Evolutionary conservation across 2,888 invertebrate species (phyloP).

Genomic region (Chromoteleia sp.): DNA sequence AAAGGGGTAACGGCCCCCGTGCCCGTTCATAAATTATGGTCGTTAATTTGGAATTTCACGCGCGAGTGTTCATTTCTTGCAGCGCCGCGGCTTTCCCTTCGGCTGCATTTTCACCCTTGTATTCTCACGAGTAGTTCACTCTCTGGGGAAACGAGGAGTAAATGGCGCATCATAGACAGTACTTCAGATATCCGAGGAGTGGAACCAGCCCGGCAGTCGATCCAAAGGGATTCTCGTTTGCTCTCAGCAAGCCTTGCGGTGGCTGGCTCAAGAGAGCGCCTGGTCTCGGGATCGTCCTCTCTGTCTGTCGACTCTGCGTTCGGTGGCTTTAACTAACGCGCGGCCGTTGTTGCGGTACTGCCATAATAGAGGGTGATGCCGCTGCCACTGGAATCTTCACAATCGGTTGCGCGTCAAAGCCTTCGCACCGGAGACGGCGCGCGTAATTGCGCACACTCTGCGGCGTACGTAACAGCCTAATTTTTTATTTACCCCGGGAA

Average conservation of each 20-base stretch:
- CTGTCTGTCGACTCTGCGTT: conserved; percentile 27
- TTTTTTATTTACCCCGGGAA: conserved; percentile 29
- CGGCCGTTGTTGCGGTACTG: conserved; percentile 33
- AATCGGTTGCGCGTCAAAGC: conserved; percentile 56
- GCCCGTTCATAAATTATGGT: conserved; percentile 4
- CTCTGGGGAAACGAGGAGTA: conserved; percentile 13
- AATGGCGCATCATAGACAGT: conserved; percentile 48
- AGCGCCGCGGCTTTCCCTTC: conserved; percentile 2
- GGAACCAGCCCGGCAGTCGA: conserved; percentile 31
- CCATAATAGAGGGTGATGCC: conserved; percentile 37
- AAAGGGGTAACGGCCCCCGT: too few relatives aligned
- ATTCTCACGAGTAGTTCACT: conserved; percentile 31
- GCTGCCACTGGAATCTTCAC: conserved; percentile 51
- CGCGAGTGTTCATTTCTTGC: conserved; percentile 3
- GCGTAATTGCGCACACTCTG: conserved; percentile 49
- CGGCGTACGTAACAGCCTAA: conserved; percentile 13
- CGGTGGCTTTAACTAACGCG: conserved; percentile 30
- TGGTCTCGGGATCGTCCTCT: conserved; percentile 16
- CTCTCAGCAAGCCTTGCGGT: conserved; percentile 35
- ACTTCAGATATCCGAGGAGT: conserved; percentile 35
- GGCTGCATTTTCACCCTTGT: conserved; percentile 23
- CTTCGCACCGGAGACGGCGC: conserved; percentile 36
- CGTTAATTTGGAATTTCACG: conserved; percentile 11
- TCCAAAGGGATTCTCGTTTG: conserved; percentile 40
- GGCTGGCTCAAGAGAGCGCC: conserved; percentile 33